Base-by-base conservation (phyloP, 2,888 invertebrate species). In the Eristalis pertinax region DNA sequence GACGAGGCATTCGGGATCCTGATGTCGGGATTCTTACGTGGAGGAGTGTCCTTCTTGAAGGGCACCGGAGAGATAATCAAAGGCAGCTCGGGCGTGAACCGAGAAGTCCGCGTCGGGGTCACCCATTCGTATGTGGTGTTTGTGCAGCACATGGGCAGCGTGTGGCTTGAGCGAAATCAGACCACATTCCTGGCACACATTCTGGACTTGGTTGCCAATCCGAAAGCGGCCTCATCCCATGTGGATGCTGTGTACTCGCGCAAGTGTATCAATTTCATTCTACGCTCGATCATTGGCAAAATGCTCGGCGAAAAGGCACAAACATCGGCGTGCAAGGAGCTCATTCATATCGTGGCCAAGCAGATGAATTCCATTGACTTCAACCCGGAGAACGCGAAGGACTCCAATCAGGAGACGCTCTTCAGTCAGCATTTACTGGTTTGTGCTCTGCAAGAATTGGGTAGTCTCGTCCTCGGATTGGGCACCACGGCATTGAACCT, bases 301-400 rank as follows among this genome's bases (percentile, higher is more conserved):
- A 96, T 99, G 95, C 94, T 99, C 26, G 98, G 99, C 0, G 99
- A 99, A 93, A 99, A 99, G 90, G 98, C 99, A 10, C 99, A 99
- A 93, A 96, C 98, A 38, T 97, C 97, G 0, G 99, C 99, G 0
- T 97, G 98, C 91, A 98, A 98, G 91, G 98, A 99, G 93, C 96
- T 99, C 74, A 96, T 98, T 89, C 96, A 97, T 89, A 96, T 99
- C 75, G 96, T 99, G 76, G 95, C 97, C 60, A 98, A 98, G 91
- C 98, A 99, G 94, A 98, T 99, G 97, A 98, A 97, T 93, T 96
- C 97, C 5, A 98, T 98, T 89, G 98, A 98, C 93, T 97, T 97
- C 90, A 98, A 97, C 93, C 97, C 97, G 0, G 98, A 98, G 92
- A 98, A 97, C 91, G 97, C 97, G 13, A 98, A 98, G 92, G 97